Percentiles rank a stretch among this genome's conserved stretches.
Conservation (phyloP, 1,140 invertebrate species). For the Lepidotrigona ventralis region DNA sequence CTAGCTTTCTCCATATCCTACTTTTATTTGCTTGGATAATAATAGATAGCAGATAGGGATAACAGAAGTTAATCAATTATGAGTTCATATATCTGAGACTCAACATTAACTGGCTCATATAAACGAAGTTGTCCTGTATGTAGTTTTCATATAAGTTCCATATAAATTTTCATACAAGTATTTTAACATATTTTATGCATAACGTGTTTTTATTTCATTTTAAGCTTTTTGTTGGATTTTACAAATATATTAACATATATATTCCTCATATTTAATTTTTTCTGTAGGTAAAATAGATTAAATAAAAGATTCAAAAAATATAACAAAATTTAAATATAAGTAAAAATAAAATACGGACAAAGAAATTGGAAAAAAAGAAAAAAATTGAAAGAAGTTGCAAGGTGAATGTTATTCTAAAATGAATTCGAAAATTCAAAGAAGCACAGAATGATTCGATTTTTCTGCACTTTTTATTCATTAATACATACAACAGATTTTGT, state of each 20-base stretch:
- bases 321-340: neutral
- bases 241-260: no score
- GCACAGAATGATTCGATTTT: neutral
- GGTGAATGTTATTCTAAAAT: neutral
- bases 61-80: no score
- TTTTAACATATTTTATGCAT: neutral
- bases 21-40: no score
- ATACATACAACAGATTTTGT: neutral
- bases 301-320: neutral
- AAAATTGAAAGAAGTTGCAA: neutral
- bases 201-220: neutral
- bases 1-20: no score
- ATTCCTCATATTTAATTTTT: neutral
- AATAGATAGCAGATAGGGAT: no score
- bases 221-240: neutral
- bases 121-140: neutral
- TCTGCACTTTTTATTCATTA: slow-evolving; percentile 5
- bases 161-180: neutral
- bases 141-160: neutral
- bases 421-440: neutral
- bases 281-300: neutral
- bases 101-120: no score
- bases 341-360: neutral
- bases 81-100: no score
- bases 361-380: neutral